Evolutionary conservation across 2,797 vertebrate genomes (phyloP).

Genomic region (Cyclura pinguis): DNA sequence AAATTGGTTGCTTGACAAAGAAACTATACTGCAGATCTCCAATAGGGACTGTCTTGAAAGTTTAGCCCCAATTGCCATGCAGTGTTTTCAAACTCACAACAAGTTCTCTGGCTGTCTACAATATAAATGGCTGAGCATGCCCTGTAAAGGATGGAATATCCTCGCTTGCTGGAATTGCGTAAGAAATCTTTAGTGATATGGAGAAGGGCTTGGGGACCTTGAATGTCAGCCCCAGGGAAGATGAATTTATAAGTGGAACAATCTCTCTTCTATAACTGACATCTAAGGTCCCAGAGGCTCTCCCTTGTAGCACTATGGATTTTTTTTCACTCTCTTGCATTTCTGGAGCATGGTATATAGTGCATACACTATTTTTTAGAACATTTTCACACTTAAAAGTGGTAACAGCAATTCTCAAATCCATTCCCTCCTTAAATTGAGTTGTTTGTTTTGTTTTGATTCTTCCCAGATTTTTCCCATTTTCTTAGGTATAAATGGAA

Average conservation of each 20-base stretch:
- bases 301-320: constrained; percentile 35
- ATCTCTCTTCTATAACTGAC: constrained; percentile 75
- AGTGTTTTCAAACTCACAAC: constrained; percentile 50
- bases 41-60: constrained; percentile 14
- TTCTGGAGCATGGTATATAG: constrained; percentile 46
- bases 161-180: constrained; percentile 55
- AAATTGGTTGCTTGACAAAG: constrained; percentile 16
- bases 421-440: fast-evolving
- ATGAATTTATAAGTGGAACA: constrained; percentile 72
- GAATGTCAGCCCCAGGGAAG: constrained; percentile 72
- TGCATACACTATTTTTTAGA: background rate
- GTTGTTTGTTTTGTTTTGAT: background rate
- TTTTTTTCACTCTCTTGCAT: constrained; percentile 53
- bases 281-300: constrained; percentile 68
- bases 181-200: constrained; percentile 66
- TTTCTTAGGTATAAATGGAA: background rate
- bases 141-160: constrained; percentile 54
- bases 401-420: constrained; percentile 39
- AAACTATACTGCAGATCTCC: constrained; percentile 19
- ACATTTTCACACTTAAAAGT: constrained; percentile 34
- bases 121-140: constrained; percentile 57
- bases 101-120: constrained; percentile 56
- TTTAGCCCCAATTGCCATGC: constrained; percentile 15
- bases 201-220: constrained; percentile 70
- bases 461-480: constrained; percentile 34